phyloP scores from a whole-genome alignment of 2,113 vertebrate species.

The Spea multiplicata region DNA sequence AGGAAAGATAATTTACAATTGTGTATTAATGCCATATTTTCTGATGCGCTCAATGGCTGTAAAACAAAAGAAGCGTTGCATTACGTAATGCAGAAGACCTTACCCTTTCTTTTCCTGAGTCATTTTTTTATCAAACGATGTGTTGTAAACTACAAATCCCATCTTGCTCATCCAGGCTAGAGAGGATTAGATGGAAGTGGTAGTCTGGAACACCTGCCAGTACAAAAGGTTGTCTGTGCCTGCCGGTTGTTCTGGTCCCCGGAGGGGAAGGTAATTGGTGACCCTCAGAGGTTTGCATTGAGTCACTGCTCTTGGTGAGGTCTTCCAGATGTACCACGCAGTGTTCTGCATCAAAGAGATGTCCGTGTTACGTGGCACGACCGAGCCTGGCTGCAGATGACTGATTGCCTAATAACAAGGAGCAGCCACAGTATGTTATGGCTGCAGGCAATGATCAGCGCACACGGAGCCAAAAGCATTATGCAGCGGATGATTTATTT shows the following conservation, averaged over 20 bases:
- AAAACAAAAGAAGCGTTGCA: too few species aligned
- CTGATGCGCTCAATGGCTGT: too few species aligned
- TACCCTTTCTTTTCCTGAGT: too few species aligned
- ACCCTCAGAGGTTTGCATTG: background rate
- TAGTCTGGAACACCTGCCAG: too few species aligned
- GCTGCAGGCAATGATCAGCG: conserved; percentile 12
- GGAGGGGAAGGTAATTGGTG: background rate
- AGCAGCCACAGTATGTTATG: background rate
- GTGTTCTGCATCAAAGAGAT: conserved; percentile 54
- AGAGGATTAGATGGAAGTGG: too few species aligned
- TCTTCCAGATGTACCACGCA: conserved; percentile 45
- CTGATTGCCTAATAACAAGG: background rate
- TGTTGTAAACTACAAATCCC: too few species aligned
- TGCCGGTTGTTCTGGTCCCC: background rate
- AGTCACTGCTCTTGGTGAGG: conserved; percentile 54
- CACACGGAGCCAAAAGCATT: conserved; percentile 45
- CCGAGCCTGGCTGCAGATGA: conserved; percentile 30
- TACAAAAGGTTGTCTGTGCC: background rate
- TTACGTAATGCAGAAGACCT: too few species aligned
- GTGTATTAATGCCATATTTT: too few species aligned
- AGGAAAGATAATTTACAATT: too few species aligned
- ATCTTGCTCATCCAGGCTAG: too few species aligned
- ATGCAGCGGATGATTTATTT: conserved; percentile 17
- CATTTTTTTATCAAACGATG: too few species aligned
- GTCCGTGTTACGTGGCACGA: conserved; percentile 48